phyloP scores from a whole-genome alignment of 1,140 invertebrate genomes.

The Melipona quadrifasciata region DNA sequence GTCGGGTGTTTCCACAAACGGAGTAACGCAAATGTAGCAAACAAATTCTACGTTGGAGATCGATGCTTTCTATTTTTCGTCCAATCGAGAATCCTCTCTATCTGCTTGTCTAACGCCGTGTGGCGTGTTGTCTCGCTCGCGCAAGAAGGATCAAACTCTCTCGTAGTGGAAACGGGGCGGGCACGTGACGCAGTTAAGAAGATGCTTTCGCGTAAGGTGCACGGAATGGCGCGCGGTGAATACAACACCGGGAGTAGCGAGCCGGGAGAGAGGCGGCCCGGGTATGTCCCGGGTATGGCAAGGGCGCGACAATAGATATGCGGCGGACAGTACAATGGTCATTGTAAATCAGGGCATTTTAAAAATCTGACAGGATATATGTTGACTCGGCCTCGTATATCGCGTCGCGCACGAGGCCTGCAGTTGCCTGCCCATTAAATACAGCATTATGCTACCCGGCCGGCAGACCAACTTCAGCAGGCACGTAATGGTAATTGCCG shows the following conservation, averaged over 20 bases:
- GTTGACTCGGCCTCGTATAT: conserved; percentile 79
- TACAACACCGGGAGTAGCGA: conserved; percentile 34
- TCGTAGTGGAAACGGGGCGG: conserved; percentile 18
- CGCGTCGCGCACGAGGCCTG: conserved; percentile 70
- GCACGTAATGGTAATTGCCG: conserved; percentile 76
- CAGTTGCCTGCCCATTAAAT: conserved; percentile 76
- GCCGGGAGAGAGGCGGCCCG: conserved; percentile 47
- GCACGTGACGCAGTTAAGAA: conserved; percentile 39
- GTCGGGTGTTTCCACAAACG: no score
- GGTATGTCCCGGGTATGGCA: conserved; percentile 44
- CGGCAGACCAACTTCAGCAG: conserved; percentile 71
- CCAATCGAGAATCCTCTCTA: neutral
- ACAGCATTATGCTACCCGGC: conserved; percentile 78
- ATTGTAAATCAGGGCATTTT: conserved; percentile 81
- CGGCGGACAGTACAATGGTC: conserved; percentile 77
- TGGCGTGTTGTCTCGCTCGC: neutral
- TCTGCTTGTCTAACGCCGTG: no score
- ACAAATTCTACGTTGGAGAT: no score
- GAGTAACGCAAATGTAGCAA: no score
- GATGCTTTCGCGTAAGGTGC: conserved; percentile 55
- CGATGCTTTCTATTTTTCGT: neutral
- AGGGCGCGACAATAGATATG: conserved; percentile 77
- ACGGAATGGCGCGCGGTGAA: neutral
- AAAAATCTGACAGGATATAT: conserved; percentile 80
- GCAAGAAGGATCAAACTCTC: conserved; percentile 29